Base-by-base conservation (phyloP, 2,888 invertebrate genomes). In the Flexamia atlantica region DNA sequence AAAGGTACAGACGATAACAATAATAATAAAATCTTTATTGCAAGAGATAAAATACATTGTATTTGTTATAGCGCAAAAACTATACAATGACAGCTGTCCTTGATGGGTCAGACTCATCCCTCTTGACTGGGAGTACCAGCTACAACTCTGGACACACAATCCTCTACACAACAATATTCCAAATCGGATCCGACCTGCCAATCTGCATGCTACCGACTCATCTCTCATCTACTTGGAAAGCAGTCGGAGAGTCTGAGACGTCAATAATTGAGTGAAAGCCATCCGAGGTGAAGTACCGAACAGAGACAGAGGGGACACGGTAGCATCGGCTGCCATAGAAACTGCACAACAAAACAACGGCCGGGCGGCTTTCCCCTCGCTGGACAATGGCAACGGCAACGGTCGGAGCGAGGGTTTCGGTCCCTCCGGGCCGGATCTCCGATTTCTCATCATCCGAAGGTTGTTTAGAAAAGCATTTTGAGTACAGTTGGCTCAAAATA, bases 251-350 rank as follows among this genome's bases (percentile, higher is more conserved):
- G 23, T 57, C 57, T 20, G 20, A 57, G 57, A 57, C 57, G 57
- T 57, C 57, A 23, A 57, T 57, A 57, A 57, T 57, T 57, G 57
- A 57, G 57, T 57, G 57, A 57, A 57, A 57, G 57, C 57, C 20
- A 57, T 57, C 57, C 57, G 57, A 20, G 57, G 57, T 57, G 23
- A 57, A 57, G 57, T 57, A 57, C 57, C 12, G 46, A 46, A 46
- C 46, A 46, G 46, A 46, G 46, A 46, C 46, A 23, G 57, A 57
- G 17, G 20, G 57, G 57, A 23, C 20, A 23, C 46, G 12, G 57
- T 57, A 57, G 23, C 57, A 57, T 57, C 36, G 36, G 36, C 57
- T 25, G 57, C 57, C 23, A 57, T 57, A 57, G 23, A 57, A 57
- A 57, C 57, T 57, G 57, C 23, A 36, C 36, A 46, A 57, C 57